Evolutionary conservation across 2,113 vertebrate genomes (phyloP).

Genomic region (Smithornis capensis): DNA sequence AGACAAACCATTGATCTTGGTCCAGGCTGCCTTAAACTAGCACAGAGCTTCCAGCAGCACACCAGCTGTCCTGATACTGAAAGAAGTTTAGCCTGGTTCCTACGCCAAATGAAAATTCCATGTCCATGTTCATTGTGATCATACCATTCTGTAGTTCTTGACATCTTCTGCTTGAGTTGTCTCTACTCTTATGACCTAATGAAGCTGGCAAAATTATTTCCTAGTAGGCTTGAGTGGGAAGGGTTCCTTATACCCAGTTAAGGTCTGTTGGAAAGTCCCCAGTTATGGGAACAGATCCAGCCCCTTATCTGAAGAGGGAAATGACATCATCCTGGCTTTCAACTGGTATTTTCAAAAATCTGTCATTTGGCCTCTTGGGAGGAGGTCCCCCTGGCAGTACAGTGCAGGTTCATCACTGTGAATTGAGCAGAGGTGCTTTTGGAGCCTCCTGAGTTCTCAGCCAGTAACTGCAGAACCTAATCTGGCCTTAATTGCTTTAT

Average conservation of each 20-base stretch:
- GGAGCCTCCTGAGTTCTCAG: not conserved
- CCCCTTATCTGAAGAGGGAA: not conserved
- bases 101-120: not conserved
- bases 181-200: not conserved
- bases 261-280: not conserved
- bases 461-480: not conserved
- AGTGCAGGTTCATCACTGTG: not conserved
- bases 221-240: not conserved
- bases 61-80: not conserved
- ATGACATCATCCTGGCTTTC: not conserved
- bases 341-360: not conserved
- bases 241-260: not conserved
- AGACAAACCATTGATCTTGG: not conserved
- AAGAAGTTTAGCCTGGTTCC: not conserved
- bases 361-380: not conserved
- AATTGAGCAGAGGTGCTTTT: not conserved
- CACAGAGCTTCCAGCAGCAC: constrained; percentile 1
- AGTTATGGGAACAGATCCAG: not conserved
- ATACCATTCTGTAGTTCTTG: not conserved
- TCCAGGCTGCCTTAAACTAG: constrained; percentile 6
- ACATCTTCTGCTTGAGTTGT: not conserved
- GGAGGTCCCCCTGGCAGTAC: not conserved
- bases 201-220: not conserved
- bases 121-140: not conserved
- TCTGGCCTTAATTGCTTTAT: not conserved